Evolutionary conservation across 2,797 vertebrate species (phyloP), one percentile per base, ranked within the genome.

Genomic region (Mormyrops boulengeri): DNA sequence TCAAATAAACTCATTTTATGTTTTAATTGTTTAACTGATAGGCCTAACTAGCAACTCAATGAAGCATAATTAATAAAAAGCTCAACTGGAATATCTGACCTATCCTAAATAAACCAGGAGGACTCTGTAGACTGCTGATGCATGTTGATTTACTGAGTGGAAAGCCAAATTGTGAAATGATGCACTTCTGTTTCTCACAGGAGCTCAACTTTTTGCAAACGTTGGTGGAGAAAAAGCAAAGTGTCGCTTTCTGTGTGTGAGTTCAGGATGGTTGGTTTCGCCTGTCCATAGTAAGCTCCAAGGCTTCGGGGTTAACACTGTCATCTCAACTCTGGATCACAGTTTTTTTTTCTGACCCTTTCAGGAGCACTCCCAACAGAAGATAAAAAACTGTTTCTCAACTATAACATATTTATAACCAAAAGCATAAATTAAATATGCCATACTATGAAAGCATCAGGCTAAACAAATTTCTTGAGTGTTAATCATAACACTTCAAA

Each of bases 171-270:
- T 19, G 5, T 80, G 73, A 80, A 80, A 80, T n/a, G 38, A 80
- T 80, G 17, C 38, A 80, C 4, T 87, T 87, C 52, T 55, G 19
- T 57, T 57, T 55, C 26, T 38, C 49, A 87, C 85, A 93, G 95
- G 95, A 91, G 92, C 85, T 94, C 0, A 93, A 94, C n/a, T 94
- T 93, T 89, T 30, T 92, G 5, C 92, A 91, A 19, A 90, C 89
- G 3, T 84, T 91, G 0, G 80, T 89, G 0, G 95, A 96, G 57
- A 96, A 96, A 91, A 95, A 94, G 90, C 73, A 80, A 38, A 95
- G 95, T 50, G 92, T 94, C 88, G 93, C 94, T 91, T 95, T 95
- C 88, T 96, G 93, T 90, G 91, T 94, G 97, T 97, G 93, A 77
- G 97, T 92, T 49, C 12, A n/a, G 50, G 50, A 8, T 57, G 34